phyloP scores from a whole-genome alignment of 1,140 invertebrate genomes.

The Streblospio benedicti region DNA sequence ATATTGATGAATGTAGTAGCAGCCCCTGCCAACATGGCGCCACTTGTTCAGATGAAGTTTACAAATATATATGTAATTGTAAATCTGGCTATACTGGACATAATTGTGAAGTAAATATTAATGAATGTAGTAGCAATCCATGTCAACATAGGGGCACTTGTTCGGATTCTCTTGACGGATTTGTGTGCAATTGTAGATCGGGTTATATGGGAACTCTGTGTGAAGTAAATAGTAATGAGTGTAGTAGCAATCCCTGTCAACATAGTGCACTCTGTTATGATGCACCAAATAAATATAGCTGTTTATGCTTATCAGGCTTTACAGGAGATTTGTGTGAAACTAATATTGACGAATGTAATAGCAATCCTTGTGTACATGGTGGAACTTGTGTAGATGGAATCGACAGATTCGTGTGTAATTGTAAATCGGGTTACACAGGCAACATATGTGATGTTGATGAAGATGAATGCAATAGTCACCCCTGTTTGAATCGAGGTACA shows the following conservation, averaged over 20 bases:
- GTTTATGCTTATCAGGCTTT: background rate
- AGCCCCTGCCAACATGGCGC: conserved; percentile 21
- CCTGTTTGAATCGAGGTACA: conserved; percentile 81
- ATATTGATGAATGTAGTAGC: conserved; percentile 8
- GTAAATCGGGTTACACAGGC: background rate
- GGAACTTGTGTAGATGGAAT: background rate
- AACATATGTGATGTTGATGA: conserved; percentile 72
- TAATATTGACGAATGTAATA: background rate
- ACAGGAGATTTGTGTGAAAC: background rate
- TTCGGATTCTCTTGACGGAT: conserved; percentile 36
- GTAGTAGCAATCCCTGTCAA: background rate
- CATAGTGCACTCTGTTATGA: background rate
- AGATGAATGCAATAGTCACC: conserved; percentile 74
- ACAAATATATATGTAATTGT: conserved; percentile 24
- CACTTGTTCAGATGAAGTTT: conserved; percentile 16
- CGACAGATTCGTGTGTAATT: conserved; percentile 5
- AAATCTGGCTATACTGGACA: conserved; percentile 24
- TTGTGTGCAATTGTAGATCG: conserved; percentile 73
- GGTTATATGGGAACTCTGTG: conserved; percentile 54
- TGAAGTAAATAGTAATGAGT: background rate
- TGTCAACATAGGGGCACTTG: conserved; percentile 52
- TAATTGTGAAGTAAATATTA: conserved; percentile 9
- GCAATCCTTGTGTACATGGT: background rate
- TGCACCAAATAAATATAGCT: background rate
- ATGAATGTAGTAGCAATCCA: background rate